A percentile compares a stretch with the other conserved stretches of the same genome.
phyloP scores from a whole-genome alignment of 2,113 vertebrate genomes.

The Chlorodrepanis virens region DNA sequence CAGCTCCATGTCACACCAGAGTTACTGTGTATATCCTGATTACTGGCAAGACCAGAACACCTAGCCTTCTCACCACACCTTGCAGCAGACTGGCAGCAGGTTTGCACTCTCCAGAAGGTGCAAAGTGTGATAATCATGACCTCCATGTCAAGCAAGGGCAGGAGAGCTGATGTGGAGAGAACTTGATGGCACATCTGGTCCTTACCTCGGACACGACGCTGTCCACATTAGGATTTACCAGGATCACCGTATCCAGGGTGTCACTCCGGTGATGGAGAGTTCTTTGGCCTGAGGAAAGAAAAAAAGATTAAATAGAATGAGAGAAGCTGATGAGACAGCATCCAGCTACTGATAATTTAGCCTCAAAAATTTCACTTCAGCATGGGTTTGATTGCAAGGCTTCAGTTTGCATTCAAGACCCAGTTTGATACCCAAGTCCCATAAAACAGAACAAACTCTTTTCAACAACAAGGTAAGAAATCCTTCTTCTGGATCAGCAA shows the following conservation, averaged over 20 bases:
- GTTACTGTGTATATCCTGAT: background rate
- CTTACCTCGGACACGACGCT: slow-evolving; percentile 85
- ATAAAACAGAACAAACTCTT: background rate
- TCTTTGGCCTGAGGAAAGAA: slow-evolving; percentile 83
- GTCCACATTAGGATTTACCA: slow-evolving; percentile 89
- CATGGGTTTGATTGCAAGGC: background rate
- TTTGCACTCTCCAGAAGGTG: background rate
- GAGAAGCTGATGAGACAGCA: background rate
- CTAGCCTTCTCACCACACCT: background rate
- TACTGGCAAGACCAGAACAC: background rate
- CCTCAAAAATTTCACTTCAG: background rate
- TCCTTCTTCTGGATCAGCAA: background rate
- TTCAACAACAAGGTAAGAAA: background rate
- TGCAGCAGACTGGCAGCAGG: background rate
- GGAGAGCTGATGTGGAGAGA: background rate
- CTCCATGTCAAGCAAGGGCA: background rate
- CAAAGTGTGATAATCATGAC: background rate
- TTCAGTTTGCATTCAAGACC: background rate
- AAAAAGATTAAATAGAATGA: background rate
- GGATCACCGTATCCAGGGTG: slow-evolving; percentile 84
- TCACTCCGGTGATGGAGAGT: slow-evolving; percentile 89
- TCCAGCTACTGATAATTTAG: background rate
- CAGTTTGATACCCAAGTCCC: background rate
- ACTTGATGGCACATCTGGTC: background rate
- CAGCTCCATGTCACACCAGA: background rate